These are phyloP conservation scores for Orthosia incerta DNA, from an alignment of 2,888 invertebrate genomes.

Conservation along the genomic window DNA sequence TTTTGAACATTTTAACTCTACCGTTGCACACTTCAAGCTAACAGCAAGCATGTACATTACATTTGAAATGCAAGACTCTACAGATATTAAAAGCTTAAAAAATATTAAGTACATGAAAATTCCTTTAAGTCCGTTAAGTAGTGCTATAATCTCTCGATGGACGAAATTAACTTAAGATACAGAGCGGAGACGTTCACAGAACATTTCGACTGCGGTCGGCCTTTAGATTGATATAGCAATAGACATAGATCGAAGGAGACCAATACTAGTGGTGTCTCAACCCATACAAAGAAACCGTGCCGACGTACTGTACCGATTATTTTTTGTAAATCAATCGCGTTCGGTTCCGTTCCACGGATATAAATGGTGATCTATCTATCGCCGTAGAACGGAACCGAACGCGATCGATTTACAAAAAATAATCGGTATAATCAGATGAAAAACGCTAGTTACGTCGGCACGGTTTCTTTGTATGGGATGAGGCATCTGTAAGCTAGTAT, in stretches of 20 bases:
- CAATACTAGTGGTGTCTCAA: too few species aligned
- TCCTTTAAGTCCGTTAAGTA: conserved; percentile 81
- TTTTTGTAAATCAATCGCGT: too few species aligned
- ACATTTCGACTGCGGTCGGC: conserved; percentile 52
- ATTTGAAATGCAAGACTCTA: conserved; percentile 82
- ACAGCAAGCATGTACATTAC: conserved; percentile 77
- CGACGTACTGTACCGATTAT: too few species aligned
- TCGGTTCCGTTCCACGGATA: too few species aligned
- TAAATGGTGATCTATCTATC: too few species aligned
- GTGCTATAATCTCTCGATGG: conserved; percentile 84
- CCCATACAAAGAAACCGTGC: too few species aligned
- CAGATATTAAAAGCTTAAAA: conserved; percentile 80
- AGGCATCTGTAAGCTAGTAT: too few species aligned
- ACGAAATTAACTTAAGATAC: conserved; percentile 78
- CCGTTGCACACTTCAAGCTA: conserved; percentile 52
- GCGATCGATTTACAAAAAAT: too few species aligned
- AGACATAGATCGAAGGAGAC: conserved; percentile 10
- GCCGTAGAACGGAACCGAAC: too few species aligned
- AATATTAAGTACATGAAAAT: conserved; percentile 88
- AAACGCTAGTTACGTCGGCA: too few species aligned
- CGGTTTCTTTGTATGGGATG: too few species aligned
- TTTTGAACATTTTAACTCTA: conserved; percentile 63
- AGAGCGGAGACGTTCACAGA: conserved; percentile 61
- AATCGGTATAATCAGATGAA: too few species aligned
- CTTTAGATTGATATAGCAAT: conserved; percentile 32